Evolutionary conservation across 2,888 invertebrate genomes (phyloP), one percentile per base, ranked within the genome.

Genomic region (Gonocerus acuteangulatus): DNA sequence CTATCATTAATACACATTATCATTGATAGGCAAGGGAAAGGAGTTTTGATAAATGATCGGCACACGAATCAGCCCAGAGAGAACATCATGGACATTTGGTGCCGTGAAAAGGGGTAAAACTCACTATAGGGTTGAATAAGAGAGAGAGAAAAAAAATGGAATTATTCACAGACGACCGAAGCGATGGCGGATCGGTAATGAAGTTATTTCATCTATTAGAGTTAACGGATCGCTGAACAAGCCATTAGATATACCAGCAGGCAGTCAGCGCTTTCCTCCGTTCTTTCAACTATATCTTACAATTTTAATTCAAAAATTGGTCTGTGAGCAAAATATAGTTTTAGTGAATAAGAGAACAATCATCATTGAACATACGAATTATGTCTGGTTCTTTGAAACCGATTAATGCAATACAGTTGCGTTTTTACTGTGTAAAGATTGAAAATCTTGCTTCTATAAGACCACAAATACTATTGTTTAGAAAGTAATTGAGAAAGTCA

Each of bases 1-100:
- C 54, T 54, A 42, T 54, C 54, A 54, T 54, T 54, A 54, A 54
- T 54, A 39, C 54, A 23, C 19, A 54, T 54, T 54, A 54, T 22
- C 54, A 54, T 54, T 54, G 54, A 54, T 54, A 54, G 36, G 36
- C 54, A 39, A 39, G 39, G 22, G 54, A 54, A 39, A 39, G 51
- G 54, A 39, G 21, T 42, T 54, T 54, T 54, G 54, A 54, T 54
- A 54, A 54, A 54, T 54, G 54, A 54, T 19, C 51, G n/a, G 27
- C 39, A 39, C 15, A 39, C 39, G 27, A 9, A 27, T 9, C 4
- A 9, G 9, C n/a, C n/a, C 39, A 39, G 13, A 11, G 39, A 15
- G 15, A 15, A 19, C 9, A 18, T 13, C 39, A 52, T 54, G 42
- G 22, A 42, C 54, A 42, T 42, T 39, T 54, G 39, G 39, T 22